phyloP scores from a whole-genome alignment of 2,113 vertebrate species.

The Proteles cristata region DNA sequence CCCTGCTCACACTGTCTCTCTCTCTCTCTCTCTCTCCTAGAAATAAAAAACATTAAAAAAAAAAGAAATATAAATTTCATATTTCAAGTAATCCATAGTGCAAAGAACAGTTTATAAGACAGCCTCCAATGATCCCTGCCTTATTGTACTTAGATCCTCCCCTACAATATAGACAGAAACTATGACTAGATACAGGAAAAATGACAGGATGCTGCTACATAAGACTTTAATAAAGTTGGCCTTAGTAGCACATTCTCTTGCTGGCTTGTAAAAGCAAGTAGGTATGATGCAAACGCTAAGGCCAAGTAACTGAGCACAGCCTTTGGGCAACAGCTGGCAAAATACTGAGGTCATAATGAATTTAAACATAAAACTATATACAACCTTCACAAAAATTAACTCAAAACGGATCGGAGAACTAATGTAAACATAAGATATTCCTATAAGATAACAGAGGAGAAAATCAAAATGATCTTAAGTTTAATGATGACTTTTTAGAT shows the following conservation, averaged over 20 bases:
- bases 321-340: not conserved
- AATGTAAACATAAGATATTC: not conserved
- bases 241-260: not conserved
- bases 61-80: not conserved
- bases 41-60: too few species aligned
- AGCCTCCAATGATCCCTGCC: not conserved
- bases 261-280: conserved; percentile 37
- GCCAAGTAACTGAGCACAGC: not conserved
- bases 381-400: not conserved
- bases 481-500: not conserved
- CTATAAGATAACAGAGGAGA: not conserved
- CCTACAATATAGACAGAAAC: not conserved
- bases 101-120: not conserved
- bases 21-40: too few species aligned
- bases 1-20: too few species aligned
- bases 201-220: not conserved
- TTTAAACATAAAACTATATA: not conserved
- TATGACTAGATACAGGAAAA: conserved; percentile 19
- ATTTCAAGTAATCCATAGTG: not conserved
- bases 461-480: not conserved
- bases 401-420: not conserved
- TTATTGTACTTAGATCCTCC: not conserved
- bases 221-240: not conserved
- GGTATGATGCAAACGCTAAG: not conserved
- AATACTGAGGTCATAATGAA: not conserved